Evolutionary conservation across 2,888 invertebrate genomes (phyloP).

Genomic region (Hemistola chrysoprasaria): DNA sequence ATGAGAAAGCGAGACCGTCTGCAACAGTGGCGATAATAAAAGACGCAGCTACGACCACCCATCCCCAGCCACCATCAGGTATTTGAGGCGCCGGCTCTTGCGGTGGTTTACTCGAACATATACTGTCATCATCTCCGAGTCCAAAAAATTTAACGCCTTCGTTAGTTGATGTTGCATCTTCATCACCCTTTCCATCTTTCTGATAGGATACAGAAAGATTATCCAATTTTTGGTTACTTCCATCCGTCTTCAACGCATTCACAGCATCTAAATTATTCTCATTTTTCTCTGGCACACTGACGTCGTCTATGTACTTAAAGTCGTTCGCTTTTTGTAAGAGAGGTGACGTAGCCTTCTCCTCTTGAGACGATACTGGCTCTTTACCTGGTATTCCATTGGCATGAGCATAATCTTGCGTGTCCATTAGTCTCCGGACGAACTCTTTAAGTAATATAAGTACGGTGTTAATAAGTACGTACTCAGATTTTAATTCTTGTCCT

Average conservation of each 20-base stretch:
- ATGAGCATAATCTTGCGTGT: constrained; percentile 60
- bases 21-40: constrained; percentile 93
- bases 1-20: constrained; percentile 96
- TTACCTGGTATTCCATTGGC: constrained; percentile 75
- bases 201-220: constrained; percentile 55
- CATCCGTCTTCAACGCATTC: constrained; percentile 66
- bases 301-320: constrained; percentile 62
- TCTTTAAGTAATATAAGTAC: constrained; percentile 47
- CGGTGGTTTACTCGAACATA: constrained; percentile 63
- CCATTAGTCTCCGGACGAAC: constrained; percentile 65
- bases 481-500: constrained; percentile 46
- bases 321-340: constrained; percentile 58
- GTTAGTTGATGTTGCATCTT: constrained; percentile 68
- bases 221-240: constrained; percentile 43
- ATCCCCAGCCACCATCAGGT: constrained; percentile 95
- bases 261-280: constrained; percentile 64
- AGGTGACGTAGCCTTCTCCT: constrained; percentile 74
- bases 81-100: constrained; percentile 79
- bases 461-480: constrained; percentile 54
- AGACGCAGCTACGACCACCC: constrained; percentile 94
- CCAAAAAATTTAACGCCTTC: constrained; percentile 79
- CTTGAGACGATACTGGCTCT: constrained; percentile 72
- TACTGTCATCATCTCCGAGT: constrained; percentile 75
- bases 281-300: constrained; percentile 44
- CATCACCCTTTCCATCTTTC: constrained; percentile 56